Conservation (phyloP, 2,797 vertebrate genomes). For the Lutjanus argentimaculatus region DNA sequence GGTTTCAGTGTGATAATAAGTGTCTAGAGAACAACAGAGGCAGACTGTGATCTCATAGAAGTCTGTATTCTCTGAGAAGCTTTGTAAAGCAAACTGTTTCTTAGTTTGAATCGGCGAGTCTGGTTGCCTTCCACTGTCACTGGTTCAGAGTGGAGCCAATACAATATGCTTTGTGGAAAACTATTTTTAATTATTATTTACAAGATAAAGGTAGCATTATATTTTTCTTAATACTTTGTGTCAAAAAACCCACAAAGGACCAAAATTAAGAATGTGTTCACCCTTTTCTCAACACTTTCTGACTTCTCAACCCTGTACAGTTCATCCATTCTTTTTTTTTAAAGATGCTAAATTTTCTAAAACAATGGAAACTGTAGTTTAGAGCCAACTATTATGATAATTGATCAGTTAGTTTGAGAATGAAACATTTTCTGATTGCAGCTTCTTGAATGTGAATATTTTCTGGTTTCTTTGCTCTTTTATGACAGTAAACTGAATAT, state of each 20-base stretch:
- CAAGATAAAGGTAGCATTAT: not conserved
- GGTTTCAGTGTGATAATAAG: slow-evolving; percentile 9
- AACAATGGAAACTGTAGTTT: too few species aligned
- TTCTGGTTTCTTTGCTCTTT: too few species aligned
- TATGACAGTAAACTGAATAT: too few species aligned
- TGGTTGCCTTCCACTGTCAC: too few species aligned
- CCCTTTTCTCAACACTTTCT: not conserved
- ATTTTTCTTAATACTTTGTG: too few species aligned
- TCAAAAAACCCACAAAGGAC: not conserved
- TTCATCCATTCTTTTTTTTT: not conserved
- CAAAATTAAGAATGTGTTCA: not conserved
- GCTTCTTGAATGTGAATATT: too few species aligned
- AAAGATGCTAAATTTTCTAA: not conserved
- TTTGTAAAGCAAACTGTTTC: slow-evolving; percentile 10
- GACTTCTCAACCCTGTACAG: not conserved
- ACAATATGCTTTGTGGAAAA: not conserved
- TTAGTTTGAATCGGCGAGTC: not conserved
- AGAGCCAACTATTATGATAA: too few species aligned
- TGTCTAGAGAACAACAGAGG: slow-evolving; percentile 20
- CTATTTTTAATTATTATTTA: too few species aligned
- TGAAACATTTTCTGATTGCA: too few species aligned
- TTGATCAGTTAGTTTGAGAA: too few species aligned
- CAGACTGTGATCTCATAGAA: slow-evolving; percentile 18
- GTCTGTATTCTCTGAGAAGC: not conserved
- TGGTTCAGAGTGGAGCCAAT: not conserved